phyloP scores from a whole-genome alignment of 1,140 invertebrate species.

The Drosophila kepulauana region DNA sequence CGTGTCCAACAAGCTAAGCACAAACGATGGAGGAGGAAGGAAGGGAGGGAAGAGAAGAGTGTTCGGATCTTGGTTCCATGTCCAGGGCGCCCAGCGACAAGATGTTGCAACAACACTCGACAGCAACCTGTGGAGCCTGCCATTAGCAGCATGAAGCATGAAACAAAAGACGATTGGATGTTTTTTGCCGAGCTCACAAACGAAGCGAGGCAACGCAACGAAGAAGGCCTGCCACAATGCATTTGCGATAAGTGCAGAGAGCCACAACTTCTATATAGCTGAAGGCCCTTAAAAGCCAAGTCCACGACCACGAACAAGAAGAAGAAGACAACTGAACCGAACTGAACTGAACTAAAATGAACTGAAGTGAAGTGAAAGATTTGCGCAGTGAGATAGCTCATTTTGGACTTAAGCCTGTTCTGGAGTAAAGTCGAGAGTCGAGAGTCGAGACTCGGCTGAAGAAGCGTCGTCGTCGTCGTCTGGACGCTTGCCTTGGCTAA shows the following conservation, averaged over 20 bases:
- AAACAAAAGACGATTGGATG: constrained; percentile 64
- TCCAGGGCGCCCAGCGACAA: constrained; percentile 66
- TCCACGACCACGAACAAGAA: background rate
- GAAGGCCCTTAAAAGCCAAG: constrained; percentile 27
- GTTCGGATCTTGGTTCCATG: constrained; percentile 15
- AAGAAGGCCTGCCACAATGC: constrained; percentile 70
- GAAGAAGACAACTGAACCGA: background rate
- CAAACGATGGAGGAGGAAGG: background rate
- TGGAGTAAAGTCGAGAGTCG: constrained; percentile 6
- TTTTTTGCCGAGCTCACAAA: constrained; percentile 2
- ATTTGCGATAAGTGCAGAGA: constrained; percentile 73
- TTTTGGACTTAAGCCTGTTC: constrained; percentile 65
- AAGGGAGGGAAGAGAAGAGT: too few relatives aligned
- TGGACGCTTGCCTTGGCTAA: constrained; percentile 75
- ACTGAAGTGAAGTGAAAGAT: constrained; percentile 47
- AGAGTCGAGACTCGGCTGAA: constrained; percentile 6
- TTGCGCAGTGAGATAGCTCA: constrained; percentile 79
- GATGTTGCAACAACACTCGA: constrained; percentile 77
- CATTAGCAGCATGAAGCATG: constrained; percentile 80
- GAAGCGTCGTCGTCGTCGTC: background rate
- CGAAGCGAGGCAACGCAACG: background rate
- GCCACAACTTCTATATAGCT: background rate
- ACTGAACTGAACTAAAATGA: constrained; percentile 1
- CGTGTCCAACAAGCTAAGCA: constrained; percentile 45
- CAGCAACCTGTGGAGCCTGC: constrained; percentile 80